A percentile compares a stretch with the other conserved stretches of the same genome.
phyloP scores from a whole-genome alignment of 2,888 invertebrate species.

The Synergus itoensis region DNA sequence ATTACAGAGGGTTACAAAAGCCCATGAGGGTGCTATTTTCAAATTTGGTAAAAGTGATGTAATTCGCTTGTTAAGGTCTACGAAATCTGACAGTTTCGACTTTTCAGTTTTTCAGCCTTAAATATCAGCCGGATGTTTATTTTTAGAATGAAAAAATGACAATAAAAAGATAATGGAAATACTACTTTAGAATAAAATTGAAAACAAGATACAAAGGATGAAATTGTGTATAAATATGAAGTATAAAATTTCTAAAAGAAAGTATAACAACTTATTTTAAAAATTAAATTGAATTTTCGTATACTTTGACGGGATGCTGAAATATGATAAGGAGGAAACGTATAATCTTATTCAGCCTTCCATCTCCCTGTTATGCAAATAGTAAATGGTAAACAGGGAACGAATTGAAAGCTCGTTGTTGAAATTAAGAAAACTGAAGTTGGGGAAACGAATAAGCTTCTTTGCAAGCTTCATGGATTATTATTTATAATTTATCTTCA shows the following conservation, averaged over 20 bases:
- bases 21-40: constrained; percentile 35
- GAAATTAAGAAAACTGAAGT: neutral
- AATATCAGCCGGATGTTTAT: neutral
- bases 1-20: constrained; percentile 20
- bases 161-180: neutral
- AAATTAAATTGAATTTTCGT: constrained; percentile 7
- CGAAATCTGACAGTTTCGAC: constrained; percentile 32
- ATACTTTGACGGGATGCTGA: constrained; percentile 39
- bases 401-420: constrained; percentile 15
- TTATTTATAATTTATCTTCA: too few relatives aligned
- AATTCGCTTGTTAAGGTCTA: constrained; percentile 34
- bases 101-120: neutral
- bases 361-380: constrained; percentile 44
- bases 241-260: neutral
- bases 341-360: constrained; percentile 32
- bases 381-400: constrained; percentile 45
- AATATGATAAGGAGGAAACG: constrained; percentile 44
- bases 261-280: neutral
- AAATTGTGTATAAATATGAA: neutral
- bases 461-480: too few relatives aligned
- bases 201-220: too few relatives aligned
- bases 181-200: too few relatives aligned
- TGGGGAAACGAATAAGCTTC: too few relatives aligned
- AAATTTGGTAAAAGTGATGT: constrained; percentile 22
- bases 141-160: neutral